Percentiles rank a stretch among this genome's conserved stretches.
Evolutionary conservation across 2,113 vertebrate species (phyloP).

Genomic region (Shinisaurus crocodilurus): DNA sequence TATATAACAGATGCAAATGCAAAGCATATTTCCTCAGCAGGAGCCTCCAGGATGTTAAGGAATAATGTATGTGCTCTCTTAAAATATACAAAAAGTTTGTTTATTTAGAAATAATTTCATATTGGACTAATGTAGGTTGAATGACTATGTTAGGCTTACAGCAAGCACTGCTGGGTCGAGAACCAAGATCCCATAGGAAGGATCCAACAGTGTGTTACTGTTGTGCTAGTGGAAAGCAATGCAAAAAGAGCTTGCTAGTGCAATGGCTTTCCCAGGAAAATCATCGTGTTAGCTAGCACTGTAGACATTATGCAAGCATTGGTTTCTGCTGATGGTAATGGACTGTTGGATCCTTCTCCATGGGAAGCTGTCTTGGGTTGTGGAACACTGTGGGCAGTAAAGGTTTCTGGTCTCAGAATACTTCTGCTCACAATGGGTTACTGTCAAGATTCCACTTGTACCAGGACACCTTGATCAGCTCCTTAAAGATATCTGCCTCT

Average conservation of each 20-base stretch:
- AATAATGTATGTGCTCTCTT: background rate
- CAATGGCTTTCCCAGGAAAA: too few species aligned
- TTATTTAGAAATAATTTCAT: background rate
- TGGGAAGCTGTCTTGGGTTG: background rate
- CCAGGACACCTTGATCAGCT: too few species aligned
- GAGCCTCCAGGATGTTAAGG: background rate
- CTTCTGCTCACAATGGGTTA: background rate
- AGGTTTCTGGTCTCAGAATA: background rate
- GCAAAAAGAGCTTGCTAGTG: too few species aligned
- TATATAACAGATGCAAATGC: background rate
- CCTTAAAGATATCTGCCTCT: too few species aligned
- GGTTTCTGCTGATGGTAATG: too few species aligned
- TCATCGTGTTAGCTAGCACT: too few species aligned
- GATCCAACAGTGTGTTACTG: too few species aligned
- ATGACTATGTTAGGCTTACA: too few species aligned
- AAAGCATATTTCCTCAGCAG: background rate
- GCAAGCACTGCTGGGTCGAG: background rate
- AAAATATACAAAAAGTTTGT: background rate
- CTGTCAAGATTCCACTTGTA: too few species aligned
- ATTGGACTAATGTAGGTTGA: background rate
- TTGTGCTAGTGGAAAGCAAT: too few species aligned
- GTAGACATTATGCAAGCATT: too few species aligned
- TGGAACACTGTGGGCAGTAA: background rate
- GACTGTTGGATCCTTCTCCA: too few species aligned
- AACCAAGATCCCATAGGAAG: background rate